phyloP scores from a whole-genome alignment of 2,113 vertebrate species.

The Ramphastos sulfuratus region DNA sequence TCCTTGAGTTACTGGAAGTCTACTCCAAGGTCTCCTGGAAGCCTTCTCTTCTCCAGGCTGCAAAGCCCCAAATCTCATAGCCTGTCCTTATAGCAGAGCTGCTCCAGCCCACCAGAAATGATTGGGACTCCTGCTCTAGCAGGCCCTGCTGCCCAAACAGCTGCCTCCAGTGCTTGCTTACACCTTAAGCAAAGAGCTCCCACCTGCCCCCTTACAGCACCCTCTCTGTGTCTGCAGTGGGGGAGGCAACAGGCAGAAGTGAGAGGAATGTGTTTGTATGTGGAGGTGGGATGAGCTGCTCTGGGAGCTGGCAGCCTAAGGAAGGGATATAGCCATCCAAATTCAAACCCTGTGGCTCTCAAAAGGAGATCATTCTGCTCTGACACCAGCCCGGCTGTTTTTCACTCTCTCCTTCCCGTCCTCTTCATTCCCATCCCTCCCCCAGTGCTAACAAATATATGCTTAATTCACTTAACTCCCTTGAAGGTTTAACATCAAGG shows the following conservation, averaged over 20 bases:
- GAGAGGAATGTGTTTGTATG: rapidly evolving
- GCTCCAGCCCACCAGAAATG: background rate
- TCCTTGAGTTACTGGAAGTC: no score
- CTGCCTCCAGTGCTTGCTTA: background rate
- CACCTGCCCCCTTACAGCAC: background rate
- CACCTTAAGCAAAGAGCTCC: background rate
- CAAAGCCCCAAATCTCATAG: no score
- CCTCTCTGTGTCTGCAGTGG: background rate
- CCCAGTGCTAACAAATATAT: background rate
- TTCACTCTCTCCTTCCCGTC: background rate
- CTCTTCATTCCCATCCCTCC: background rate
- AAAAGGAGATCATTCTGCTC: background rate
- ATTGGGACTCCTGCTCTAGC: background rate
- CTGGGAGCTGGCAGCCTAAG: background rate
- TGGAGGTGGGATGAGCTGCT: background rate
- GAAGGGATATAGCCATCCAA: background rate
- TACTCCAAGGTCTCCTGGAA: no score
- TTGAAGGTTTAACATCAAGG: background rate
- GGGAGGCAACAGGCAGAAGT: background rate
- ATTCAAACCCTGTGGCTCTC: background rate
- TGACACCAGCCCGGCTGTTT: background rate
- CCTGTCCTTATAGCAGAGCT: no score
- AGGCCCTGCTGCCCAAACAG: background rate
- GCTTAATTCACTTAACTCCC: background rate
- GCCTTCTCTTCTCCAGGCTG: no score